Evolutionary conservation across 2,113 vertebrate species (phyloP).

Genomic region (Bolborhynchus lineola): DNA sequence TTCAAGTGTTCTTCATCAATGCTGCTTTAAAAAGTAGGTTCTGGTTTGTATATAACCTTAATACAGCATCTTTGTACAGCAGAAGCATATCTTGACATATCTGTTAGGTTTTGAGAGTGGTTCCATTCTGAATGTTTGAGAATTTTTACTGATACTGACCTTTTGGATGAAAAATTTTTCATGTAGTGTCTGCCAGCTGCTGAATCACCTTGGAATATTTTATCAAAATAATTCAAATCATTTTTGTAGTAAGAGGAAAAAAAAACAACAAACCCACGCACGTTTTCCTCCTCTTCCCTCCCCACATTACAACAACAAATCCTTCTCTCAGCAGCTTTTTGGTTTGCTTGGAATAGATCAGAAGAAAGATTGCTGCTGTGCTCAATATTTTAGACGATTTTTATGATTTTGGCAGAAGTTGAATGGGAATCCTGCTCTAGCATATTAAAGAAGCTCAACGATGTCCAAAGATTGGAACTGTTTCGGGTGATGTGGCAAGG

Average conservation of each 20-base stretch:
- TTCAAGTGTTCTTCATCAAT: neutral
- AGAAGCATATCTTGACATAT: neutral
- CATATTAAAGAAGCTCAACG: neutral
- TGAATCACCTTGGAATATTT: neutral
- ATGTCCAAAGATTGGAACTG: neutral
- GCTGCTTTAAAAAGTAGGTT: neutral
- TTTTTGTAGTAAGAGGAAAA: neutral
- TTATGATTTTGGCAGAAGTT: neutral
- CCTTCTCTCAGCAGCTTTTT: neutral
- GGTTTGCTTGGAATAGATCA: neutral
- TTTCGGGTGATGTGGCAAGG: neutral
- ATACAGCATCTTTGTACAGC: neutral
- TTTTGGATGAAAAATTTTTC: neutral
- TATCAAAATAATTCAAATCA: neutral
- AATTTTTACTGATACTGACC: neutral
- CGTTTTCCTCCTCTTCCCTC: neutral
- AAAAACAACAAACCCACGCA: fast-evolving
- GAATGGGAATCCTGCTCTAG: neutral
- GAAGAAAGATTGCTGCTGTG: neutral
- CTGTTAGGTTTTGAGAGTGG: neutral
- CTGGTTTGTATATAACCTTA: neutral
- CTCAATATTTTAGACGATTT: neutral
- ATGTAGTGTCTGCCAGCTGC: neutral
- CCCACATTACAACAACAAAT: neutral
- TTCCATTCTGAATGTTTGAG: neutral